Percentiles rank a stretch among this genome's conserved stretches.
phyloP scores from a whole-genome alignment of 2,797 vertebrate genomes.

The Sebastes hopkinsi region DNA sequence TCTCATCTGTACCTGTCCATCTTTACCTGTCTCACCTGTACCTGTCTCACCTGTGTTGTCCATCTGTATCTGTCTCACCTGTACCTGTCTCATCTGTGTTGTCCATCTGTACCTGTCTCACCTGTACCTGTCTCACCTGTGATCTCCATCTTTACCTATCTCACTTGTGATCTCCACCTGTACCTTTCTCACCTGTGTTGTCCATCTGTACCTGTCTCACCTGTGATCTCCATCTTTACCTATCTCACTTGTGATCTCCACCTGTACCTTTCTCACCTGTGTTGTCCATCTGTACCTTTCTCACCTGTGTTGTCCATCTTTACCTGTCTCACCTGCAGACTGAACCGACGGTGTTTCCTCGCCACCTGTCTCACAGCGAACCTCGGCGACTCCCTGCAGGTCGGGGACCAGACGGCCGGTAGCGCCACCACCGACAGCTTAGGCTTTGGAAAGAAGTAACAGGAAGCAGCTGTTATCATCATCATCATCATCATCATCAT shows the following conservation, averaged over 20 bases:
- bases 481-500: background rate
- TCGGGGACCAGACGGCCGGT: constrained; percentile 58
- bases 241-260: background rate
- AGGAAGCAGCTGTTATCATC: background rate
- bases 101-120: background rate
- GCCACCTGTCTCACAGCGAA: constrained; percentile 30
- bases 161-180: no score
- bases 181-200: background rate
- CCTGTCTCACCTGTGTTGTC: background rate
- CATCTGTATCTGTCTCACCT: background rate
- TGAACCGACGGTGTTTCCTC: background rate
- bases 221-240: background rate
- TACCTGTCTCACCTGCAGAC: background rate
- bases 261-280: background rate
- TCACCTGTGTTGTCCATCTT: background rate
- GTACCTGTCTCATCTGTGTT: background rate
- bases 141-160: background rate
- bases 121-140: no score
- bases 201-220: background rate
- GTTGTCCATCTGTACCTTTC: background rate
- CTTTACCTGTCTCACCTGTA: background rate
- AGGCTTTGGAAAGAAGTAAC: constrained; percentile 62
- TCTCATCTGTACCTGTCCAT: no score
- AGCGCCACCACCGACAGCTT: background rate
- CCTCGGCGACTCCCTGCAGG: constrained; percentile 37